Base-by-base conservation (phyloP, 2,797 vertebrate genomes). In the Gadopsis bispinosus region DNA sequence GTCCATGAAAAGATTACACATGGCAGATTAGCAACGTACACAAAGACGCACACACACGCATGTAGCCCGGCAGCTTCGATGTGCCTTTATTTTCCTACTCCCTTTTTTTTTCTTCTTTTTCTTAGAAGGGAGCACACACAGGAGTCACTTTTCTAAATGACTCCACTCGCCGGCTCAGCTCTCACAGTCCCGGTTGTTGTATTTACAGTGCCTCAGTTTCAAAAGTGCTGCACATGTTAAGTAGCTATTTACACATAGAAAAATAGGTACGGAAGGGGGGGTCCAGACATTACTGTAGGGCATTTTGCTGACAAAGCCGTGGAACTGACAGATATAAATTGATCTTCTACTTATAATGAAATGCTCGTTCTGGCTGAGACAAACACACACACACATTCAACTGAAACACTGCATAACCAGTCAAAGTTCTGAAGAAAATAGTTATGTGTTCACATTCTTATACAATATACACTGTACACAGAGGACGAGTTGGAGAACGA, bases 161-260 rank as follows among this genome's bases (percentile, higher is more conserved):
- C 50, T 55, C 41, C 17, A 7, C 26, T 69, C 0, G 3, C 45
- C 19, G 0, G 48, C 33, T 77, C 26, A 26, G 60, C 60, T 51
- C 79, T 83, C 82, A 87, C 88, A 74, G 78, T 81, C 80, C 65
- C 51, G 14, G n/a, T 48, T 73, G 56, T 80, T 73, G 54, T 81
- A 80, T 91, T 87, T 90, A 91, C 89, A 91, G 75, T 81, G 84
- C 85, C 66, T 84, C 67, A 5, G 68, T 78, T 89, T 91, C 78
- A 83, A 91, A 93, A 91, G 90, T 93, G 91, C 91, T 79, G 87
- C 88, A 89, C 77, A 64, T 76, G 73, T 78, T 76, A 56, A 86
- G 60, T 76, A 83, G 80, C 31, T 91, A 90, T 93, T 86, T 93
- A 94, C 91, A 92, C 58, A 69, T 93, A 93, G 85, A 93, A 94